Percentiles rank a stretch among this genome's conserved stretches.
Conservation (phyloP, 2,113 vertebrate genomes). For the Euleptes europaea region DNA sequence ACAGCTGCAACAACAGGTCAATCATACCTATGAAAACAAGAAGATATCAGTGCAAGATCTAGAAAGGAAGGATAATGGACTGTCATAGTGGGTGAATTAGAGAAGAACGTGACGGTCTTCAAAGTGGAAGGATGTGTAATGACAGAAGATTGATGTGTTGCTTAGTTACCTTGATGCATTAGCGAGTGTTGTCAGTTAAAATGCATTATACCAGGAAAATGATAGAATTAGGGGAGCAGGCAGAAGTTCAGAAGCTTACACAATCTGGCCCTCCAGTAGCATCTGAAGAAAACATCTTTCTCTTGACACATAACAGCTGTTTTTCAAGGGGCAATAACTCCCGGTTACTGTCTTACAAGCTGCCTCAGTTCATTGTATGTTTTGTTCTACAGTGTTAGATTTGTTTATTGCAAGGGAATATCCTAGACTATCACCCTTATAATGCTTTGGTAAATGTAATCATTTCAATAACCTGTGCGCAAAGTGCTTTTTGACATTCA, state of each 20-base stretch:
- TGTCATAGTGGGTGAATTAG: slow-evolving; percentile 36
- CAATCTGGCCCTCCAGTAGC: neutral
- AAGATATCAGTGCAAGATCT: neutral
- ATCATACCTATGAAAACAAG: neutral
- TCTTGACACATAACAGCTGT: rapidly evolving
- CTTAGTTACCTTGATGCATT: slow-evolving; percentile 37
- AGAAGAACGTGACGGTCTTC: slow-evolving; percentile 3
- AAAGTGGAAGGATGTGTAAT: slow-evolving; percentile 20
- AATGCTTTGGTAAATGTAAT: neutral
- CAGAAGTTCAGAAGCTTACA: neutral
- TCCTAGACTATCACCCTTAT: neutral
- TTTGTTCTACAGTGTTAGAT: neutral
- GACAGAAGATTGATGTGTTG: slow-evolving; percentile 33
- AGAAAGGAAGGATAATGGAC: slow-evolving; percentile 28
- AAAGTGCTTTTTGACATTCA: neutral
- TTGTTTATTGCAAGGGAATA: neutral
- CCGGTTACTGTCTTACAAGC: neutral
- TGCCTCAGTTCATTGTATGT: neutral
- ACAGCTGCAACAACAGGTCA: too few relatives aligned
- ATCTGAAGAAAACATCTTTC: neutral
- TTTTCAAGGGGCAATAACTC: neutral
- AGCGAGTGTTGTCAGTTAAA: slow-evolving; percentile 25
- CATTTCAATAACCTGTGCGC: neutral
- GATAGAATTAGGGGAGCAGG: slow-evolving; percentile 15
- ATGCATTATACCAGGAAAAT: neutral